Evolutionary conservation across 2,888 invertebrate genomes (phyloP).

Genomic region (Eupithecia centaureata): DNA sequence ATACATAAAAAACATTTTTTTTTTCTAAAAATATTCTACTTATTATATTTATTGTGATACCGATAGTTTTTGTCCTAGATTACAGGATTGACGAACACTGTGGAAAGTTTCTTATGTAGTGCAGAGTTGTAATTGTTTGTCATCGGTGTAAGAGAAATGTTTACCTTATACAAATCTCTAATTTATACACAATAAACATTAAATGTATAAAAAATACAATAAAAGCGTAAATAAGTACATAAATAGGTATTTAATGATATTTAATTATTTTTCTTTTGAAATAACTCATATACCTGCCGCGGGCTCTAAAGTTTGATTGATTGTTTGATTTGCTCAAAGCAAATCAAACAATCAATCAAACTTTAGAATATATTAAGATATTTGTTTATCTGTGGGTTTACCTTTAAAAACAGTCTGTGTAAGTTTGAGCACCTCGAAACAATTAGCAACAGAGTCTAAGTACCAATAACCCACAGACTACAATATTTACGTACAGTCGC

Average conservation of each 20-base stretch:
- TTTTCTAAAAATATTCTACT: too few species aligned
- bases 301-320: too few species aligned
- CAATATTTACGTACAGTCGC: background rate
- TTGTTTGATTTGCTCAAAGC: too few species aligned
- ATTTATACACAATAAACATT: too few species aligned
- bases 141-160: background rate
- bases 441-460: conserved; percentile 6
- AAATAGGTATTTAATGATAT: background rate
- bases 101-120: background rate
- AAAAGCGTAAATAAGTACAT: background rate
- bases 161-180: too few species aligned
- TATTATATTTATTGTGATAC: too few species aligned
- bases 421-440: conserved; percentile 4
- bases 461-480: conserved; percentile 3
- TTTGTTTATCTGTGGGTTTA: conserved; percentile 9
- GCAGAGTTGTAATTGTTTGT: background rate
- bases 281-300: background rate
- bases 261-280: background rate
- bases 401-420: background rate
- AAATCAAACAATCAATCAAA: too few species aligned
- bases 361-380: too few species aligned
- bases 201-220: background rate
- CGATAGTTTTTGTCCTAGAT: background rate
- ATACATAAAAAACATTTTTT: too few species aligned
- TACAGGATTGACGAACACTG: background rate